Conservation (phyloP, 2,797 vertebrate species). For the Nannoperca australis region DNA sequence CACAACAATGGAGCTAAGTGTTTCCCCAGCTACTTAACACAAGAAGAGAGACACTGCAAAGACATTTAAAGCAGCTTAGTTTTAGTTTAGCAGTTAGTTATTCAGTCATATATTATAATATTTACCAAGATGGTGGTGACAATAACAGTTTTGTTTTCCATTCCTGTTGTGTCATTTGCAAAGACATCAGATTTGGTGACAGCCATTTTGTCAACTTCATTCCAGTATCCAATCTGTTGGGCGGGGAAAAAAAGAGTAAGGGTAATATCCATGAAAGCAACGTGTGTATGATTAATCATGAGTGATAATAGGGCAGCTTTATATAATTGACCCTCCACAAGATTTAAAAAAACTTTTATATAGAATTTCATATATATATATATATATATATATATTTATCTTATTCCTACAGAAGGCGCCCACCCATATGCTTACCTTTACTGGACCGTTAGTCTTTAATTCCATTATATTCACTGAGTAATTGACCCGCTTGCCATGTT, state of each 20-base stretch:
- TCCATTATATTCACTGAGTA: slow-evolving; percentile 99
- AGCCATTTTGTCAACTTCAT: slow-evolving; percentile 98
- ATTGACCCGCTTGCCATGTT: slow-evolving; percentile 97
- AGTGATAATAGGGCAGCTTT: not conserved
- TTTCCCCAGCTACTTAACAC: not conserved
- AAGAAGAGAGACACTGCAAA: not conserved
- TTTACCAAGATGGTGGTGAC: slow-evolving; percentile 98
- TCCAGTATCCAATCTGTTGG: slow-evolving; percentile 98
- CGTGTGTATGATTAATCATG: not conserved
- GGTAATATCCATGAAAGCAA: slow-evolving; percentile 8
- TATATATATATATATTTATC: not conserved
- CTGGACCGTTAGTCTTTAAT: slow-evolving; percentile 95
- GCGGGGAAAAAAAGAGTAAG: slow-evolving; percentile 21
- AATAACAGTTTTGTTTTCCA: slow-evolving; percentile 99
- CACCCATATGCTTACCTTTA: slow-evolving; percentile 88
- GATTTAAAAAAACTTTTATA: not conserved
- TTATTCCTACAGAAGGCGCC: fast-evolving
- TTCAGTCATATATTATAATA: not conserved
- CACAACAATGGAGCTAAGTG: not conserved
- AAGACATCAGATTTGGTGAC: slow-evolving; percentile 95
- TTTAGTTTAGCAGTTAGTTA: not conserved
- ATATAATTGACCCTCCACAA: not conserved
- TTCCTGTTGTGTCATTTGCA: slow-evolving; percentile 93
- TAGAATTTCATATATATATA: not conserved
- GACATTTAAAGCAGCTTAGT: not conserved